Conservation (phyloP, 2,888 invertebrate species). For the Aphidoletes aphidimyza region DNA sequence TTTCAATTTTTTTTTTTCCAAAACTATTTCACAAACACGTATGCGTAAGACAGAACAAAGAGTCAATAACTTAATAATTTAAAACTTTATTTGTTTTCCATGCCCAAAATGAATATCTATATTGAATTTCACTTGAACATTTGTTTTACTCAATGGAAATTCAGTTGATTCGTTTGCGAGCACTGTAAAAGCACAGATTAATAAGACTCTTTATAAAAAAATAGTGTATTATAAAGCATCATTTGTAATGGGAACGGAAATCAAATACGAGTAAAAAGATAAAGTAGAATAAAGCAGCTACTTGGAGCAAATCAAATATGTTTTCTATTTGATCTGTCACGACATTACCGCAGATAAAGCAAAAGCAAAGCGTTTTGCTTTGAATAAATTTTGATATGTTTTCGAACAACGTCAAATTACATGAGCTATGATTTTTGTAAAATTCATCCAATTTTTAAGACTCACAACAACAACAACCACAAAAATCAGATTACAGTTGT, state of each 20-base stretch:
- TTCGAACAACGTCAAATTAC: no score
- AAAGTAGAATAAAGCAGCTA: neutral
- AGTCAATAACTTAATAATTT: no score
- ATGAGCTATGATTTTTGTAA: no score
- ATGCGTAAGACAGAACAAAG: no score
- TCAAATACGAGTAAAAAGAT: conserved; percentile 1
- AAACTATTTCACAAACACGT: no score
- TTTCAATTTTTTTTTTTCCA: neutral
- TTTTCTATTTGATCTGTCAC: conserved; percentile 23
- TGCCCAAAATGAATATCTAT: no score
- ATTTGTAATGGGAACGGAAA: conserved; percentile 45
- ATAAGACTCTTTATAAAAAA: neutral
- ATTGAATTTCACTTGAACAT: no score
- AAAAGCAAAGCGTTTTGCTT: neutral
- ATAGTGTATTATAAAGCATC: neutral
- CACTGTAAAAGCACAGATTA: no score
- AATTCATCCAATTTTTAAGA: no score
- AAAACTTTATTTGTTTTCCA: no score
- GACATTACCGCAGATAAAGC: neutral
- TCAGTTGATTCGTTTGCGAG: neutral
- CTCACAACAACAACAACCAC: neutral
- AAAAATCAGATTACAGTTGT: neutral
- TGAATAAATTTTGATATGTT: conserved; percentile 26
- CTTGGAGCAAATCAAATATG: neutral
- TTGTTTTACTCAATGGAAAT: conserved; percentile 37